Conservation (phyloP, 2,888 invertebrate species). For the Litoditis marina region DNA sequence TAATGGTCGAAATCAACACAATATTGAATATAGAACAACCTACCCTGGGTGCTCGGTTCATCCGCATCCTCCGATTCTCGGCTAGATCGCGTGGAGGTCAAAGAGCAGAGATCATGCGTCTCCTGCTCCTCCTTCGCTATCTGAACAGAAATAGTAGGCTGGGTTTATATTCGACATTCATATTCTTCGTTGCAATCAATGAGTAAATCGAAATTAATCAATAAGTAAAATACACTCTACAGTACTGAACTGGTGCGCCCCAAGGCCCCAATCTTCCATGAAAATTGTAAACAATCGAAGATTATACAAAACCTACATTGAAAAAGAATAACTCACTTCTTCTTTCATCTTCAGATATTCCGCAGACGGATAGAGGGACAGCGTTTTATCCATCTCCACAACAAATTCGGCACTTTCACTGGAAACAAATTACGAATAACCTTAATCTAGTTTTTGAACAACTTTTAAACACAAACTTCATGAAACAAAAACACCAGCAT, state of each 20-base stretch:
- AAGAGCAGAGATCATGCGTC: neutral
- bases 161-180: no score
- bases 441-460: neutral
- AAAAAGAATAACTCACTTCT: neutral
- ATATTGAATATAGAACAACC: no score
- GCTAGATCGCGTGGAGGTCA: neutral
- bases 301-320: no score
- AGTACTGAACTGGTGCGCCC: no score
- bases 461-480: no score
- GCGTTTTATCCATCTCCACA: conserved; percentile 5
- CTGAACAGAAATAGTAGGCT: neutral
- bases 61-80: neutral
- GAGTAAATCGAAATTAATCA: neutral
- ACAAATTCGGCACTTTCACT: conserved; percentile 15
- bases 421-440: neutral
- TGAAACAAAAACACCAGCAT: no score
- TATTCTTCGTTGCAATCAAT: no score
- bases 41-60: neutral
- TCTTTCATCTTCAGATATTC: conserved; percentile 7
- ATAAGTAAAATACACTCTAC: no score
- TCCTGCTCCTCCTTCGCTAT: conserved; percentile 4
- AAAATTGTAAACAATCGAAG: no score
- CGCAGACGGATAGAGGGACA: conserved; percentile 11
- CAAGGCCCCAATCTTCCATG: no score
- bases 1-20: no score